These are phyloP conservation scores for Odontocerum albicorne DNA, from an alignment of 2,888 invertebrate species.

Conservation along the genomic window DNA sequence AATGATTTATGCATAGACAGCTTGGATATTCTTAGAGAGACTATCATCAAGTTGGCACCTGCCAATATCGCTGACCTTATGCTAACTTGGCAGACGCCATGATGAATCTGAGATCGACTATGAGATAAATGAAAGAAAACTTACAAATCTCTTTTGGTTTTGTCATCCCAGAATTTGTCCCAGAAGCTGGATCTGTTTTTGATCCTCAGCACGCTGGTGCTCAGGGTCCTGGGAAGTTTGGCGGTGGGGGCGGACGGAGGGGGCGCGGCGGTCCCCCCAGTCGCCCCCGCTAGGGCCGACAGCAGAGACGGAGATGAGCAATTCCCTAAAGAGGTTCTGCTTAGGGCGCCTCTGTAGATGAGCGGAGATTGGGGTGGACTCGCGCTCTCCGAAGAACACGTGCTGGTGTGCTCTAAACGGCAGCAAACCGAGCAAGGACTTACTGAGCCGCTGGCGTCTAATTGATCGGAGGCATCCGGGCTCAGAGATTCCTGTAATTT, in stretches of 20 bases:
- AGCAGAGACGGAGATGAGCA: slow-evolving; percentile 41
- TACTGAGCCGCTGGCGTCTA: slow-evolving; percentile 26
- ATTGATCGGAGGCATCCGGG: neutral
- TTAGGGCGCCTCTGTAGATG: slow-evolving; percentile 36
- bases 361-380: slow-evolving; percentile 39
- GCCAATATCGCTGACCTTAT: too few species aligned
- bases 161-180: slow-evolving; percentile 80
- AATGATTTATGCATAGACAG: too few species aligned
- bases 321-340: slow-evolving; percentile 34
- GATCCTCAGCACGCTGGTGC: slow-evolving; percentile 78
- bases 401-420: slow-evolving; percentile 34
- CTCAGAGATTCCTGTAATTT: neutral
- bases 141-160: slow-evolving; percentile 69
- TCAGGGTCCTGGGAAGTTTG: slow-evolving; percentile 69
- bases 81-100: too few species aligned
- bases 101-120: too few species aligned
- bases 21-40: too few species aligned
- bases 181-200: slow-evolving; percentile 80
- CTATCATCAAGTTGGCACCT: too few species aligned
- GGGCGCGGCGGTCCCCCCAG: slow-evolving; percentile 35
- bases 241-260: slow-evolving; percentile 39
- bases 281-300: slow-evolving; percentile 43
- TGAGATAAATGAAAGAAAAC: too few species aligned
- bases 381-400: slow-evolving; percentile 41
- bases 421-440: slow-evolving; percentile 25